Conservation (phyloP, 1,140 invertebrate genomes). For the Ips nitidus region DNA sequence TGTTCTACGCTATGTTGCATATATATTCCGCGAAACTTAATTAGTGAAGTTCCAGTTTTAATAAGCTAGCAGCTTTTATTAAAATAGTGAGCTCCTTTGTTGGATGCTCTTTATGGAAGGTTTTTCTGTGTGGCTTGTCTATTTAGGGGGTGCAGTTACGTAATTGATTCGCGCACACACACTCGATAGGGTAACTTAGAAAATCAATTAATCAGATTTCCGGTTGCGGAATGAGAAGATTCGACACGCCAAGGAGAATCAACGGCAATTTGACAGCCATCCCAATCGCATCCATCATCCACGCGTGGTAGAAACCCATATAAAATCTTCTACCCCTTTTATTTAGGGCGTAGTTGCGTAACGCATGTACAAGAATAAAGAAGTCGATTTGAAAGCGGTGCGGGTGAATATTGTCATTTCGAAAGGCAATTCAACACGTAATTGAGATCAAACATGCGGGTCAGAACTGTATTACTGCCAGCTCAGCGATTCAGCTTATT, state of each 20-base stretch:
- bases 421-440: conserved; percentile 29
- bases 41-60: conserved; percentile 1
- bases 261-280: conserved; percentile 27
- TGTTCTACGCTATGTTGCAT: neutral
- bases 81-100: too few relatives aligned
- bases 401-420: conserved; percentile 30
- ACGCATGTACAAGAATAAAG: conserved; percentile 34
- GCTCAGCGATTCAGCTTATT: conserved; percentile 28
- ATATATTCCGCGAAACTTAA: neutral
- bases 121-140: too few relatives aligned
- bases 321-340: conserved; percentile 33
- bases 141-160: too few relatives aligned
- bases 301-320: conserved; percentile 25
- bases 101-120: too few relatives aligned
- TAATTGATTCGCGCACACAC: neutral
- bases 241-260: conserved; percentile 35
- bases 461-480: conserved; percentile 31
- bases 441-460: conserved; percentile 38
- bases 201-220: conserved; percentile 36
- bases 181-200: conserved; percentile 14
- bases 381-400: conserved; percentile 33
- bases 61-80: neutral
- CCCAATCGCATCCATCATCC: conserved; percentile 33
- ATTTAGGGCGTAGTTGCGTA: conserved; percentile 35
- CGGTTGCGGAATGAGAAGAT: conserved; percentile 17